Base-by-base conservation (phyloP, 2,113 vertebrate species). In the Mormyrus iriodes region DNA sequence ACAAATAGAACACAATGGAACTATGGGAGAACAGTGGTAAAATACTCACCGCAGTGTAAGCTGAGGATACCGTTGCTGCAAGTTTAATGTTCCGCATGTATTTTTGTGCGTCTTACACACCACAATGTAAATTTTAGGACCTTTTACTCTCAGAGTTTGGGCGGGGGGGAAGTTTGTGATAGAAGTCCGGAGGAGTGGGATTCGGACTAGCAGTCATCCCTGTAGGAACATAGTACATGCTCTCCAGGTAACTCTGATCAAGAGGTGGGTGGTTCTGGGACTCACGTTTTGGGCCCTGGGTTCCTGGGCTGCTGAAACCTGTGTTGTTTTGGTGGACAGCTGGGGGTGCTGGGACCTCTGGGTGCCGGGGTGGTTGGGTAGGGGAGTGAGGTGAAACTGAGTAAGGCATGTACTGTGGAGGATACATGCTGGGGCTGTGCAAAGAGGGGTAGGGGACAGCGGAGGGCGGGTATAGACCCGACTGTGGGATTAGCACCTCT, bases 181-280 rank as follows among this genome's bases (percentile, higher is more conserved):
- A 96, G 91, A 94, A 95, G 92, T 96, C 95, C 58, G 94, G 93
- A 90, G 94, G 93, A n/a, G 94, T 94, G 65, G 94, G 91, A 92
- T 96, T 95, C 1, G 97, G 96, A 92, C 97, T 98, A 51, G 95
- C 95, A 92, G 95, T 96, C 95, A 97, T 97, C 39, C 97, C 97
- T 0, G 97, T 96, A 6, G 97, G 97, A 93, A 98, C 96, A 92
- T 97, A 99, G 94, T 98, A 99, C 92, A 96, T 96, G 90, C 96
- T 95, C 88, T 98, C 97, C 94, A 98, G 94, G 93, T 97, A 95
- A 88, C 95, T 96, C 1, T 95, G 94, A 93, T 98, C 97, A 2
- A 97, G 21, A 9, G 93, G 94, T 91, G 95, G 96, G 2, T 96
- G 94, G 87, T 91, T 95, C 93, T 93, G 96, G 90, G 5, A 87